Percentiles rank a stretch among this genome's conserved stretches.
phyloP scores from a whole-genome alignment of 2,113 vertebrate species.

The Capreolus pygargus region DNA sequence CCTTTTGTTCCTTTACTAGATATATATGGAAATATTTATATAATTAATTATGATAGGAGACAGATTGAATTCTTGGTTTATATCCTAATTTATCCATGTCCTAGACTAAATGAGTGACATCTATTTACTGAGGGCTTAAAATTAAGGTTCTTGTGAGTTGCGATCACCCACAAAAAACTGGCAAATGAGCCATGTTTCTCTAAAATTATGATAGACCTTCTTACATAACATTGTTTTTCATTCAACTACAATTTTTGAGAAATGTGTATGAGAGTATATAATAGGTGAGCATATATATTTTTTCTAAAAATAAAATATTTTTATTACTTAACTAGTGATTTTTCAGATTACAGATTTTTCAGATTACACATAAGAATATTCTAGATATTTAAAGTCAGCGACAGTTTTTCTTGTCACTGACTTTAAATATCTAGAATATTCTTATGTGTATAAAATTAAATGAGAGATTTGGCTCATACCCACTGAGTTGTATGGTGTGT shows the following conservation, averaged over 20 bases:
- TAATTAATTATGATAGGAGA: neutral
- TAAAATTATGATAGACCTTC: neutral
- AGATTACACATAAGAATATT: no score
- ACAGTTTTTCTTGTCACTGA: neutral
- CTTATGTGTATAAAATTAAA: neutral
- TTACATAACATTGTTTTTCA: neutral
- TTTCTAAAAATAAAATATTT: slow-evolving; percentile 5
- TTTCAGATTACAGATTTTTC: neutral
- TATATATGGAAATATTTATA: neutral
- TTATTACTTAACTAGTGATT: neutral
- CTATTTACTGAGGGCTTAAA: neutral
- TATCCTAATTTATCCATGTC: neutral
- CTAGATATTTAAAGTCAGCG: neutral
- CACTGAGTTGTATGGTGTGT: neutral
- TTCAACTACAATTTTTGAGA: neutral
- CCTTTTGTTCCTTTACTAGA: neutral
- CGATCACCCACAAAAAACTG: neutral
- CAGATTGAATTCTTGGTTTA: neutral
- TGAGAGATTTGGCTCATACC: neutral
- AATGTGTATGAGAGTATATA: neutral
- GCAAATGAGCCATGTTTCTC: neutral
- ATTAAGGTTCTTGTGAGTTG: neutral
- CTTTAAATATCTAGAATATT: neutral
- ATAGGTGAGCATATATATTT: neutral
- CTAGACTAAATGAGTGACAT: neutral